These are phyloP conservation scores for Aspiorhynchus laticeps DNA, from an alignment of 2,113 vertebrate genomes.

Conservation along the genomic window DNA sequence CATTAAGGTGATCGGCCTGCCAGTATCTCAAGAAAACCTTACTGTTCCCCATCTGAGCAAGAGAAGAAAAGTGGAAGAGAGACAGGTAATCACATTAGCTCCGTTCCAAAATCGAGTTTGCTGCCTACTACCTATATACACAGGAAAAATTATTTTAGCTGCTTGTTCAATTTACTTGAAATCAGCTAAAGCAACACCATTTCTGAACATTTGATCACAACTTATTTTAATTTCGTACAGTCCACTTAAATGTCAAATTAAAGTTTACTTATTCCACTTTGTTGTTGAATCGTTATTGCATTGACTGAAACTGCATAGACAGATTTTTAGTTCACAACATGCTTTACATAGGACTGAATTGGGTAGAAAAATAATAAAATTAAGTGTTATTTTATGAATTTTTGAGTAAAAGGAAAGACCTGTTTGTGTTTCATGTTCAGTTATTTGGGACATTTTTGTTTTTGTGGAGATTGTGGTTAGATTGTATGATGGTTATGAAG, in stretches of 20 bases:
- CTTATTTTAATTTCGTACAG: neutral
- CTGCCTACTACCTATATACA: neutral
- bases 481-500: neutral
- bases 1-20: conserved; percentile 90
- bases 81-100: neutral
- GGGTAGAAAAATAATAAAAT: neutral
- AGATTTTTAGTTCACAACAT: neutral
- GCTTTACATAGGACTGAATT: neutral
- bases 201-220: neutral
- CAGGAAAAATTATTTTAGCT: neutral
- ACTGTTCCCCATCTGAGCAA: conserved; percentile 81
- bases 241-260: neutral
- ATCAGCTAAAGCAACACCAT: neutral
- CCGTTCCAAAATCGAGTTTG: neutral
- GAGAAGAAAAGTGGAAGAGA: neutral
- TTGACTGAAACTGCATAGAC: neutral
- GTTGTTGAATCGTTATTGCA: neutral
- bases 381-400: neutral
- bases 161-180: neutral
- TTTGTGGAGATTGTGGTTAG: neutral
- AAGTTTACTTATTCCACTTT: neutral
- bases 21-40: conserved; percentile 95
- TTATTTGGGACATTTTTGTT: neutral
- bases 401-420: neutral
- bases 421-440: neutral